Conservation (phyloP, 2,113 vertebrate species). For the Hydropotes inermis region DNA sequence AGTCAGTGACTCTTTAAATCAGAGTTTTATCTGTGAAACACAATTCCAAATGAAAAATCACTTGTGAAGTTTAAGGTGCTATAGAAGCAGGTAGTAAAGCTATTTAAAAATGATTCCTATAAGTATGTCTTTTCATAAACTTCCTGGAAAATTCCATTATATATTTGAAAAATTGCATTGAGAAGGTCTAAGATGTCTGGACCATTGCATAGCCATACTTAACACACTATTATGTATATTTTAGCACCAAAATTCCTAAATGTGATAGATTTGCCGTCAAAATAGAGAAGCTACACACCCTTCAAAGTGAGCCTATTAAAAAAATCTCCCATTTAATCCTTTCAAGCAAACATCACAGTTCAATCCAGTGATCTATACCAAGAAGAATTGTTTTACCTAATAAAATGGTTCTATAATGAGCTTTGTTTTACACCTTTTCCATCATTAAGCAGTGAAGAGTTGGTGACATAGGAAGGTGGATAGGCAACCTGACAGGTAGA, state of each 20-base stretch:
- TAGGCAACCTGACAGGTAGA: not conserved
- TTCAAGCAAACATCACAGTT: not conserved
- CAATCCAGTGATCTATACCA: not conserved
- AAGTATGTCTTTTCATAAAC: not conserved
- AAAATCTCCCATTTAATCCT: not conserved
- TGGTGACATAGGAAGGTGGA: not conserved
- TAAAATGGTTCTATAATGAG: not conserved
- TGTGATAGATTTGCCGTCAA: not conserved
- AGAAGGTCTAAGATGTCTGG: not conserved
- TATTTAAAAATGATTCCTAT: not conserved
- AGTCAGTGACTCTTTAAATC: not conserved
- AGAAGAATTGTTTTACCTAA: not conserved
- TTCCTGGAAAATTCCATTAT: not conserved
- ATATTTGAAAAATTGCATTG: not conserved
- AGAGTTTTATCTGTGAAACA: not conserved
- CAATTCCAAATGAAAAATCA: not conserved
- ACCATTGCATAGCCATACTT: not conserved
- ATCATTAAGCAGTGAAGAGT: not conserved
- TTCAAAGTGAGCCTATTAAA: not conserved
- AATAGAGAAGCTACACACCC: not conserved
- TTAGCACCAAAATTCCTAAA: not conserved
- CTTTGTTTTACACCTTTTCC: not conserved
- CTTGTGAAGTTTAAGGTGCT: not conserved
- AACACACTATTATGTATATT: not conserved
- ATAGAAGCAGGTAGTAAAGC: not conserved